Evolutionary conservation across 2,888 invertebrate species (phyloP), one percentile per base, ranked within the genome.

Genomic region (Eugnorisma glareosa): DNA sequence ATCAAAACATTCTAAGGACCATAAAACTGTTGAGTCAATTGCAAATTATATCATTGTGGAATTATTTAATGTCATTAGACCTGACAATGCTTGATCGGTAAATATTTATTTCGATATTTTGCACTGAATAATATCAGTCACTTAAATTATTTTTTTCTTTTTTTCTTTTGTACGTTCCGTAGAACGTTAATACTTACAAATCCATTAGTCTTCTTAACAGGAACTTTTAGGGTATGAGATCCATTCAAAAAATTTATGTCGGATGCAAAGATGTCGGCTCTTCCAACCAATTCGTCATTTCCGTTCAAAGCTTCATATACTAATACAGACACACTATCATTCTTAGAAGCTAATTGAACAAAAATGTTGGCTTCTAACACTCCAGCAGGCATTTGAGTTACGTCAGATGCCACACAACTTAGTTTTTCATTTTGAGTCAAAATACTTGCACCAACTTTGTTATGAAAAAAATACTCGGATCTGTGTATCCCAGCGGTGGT

Each of bases 241-340:
- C 85, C 85, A 66, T 84, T 75, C 7, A 57, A 57, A 76, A 74
- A 24, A 13, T 72, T 79, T 70, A 5, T 71, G 37, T 79, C 57
- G 54, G 79, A 77, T 57, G 82, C 76, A 66, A 67, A 48, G 4
- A 86, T 67, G 63, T 87, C 75, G 13, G 67, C 75, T 82, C 68
- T 83, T 68, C 66, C 69, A 21, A 66, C 67, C 54, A 87, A 31
- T 59, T n/a, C 74, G 15, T 79, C 73, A 11, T 51, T 59, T 64
- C 67, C 54, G 11, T 64, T 31, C 31, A 43, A 63, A 21, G 73
- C 67, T 82, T 90, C 85, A 75, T 84, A 88, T 7, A 89, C 82
- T n/a, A 90, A 67, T 18, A 92, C 54, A 6, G 89, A 86, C 28
- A 91, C 63, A 31, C 82, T 73, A 81, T 92, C 93, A 40, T 77